Evolutionary conservation across 1,140 invertebrate genomes (phyloP), one percentile per base, ranked within the genome.

Genomic region (Apis cerana): DNA sequence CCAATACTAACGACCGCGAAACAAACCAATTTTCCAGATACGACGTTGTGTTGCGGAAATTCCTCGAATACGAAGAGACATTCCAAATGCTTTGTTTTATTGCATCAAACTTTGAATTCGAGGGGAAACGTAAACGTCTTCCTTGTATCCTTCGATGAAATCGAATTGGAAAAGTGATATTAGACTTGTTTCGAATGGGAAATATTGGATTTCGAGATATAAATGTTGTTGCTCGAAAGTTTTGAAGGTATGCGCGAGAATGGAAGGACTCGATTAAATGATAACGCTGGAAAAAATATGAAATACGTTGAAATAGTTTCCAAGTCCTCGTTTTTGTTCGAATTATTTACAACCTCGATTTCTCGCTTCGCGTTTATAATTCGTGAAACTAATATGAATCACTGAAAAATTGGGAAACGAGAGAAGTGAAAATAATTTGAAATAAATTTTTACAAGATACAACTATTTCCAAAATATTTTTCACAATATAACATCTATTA

Each of bases 1-100:
- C 79, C 79, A 80, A 80, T 80, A 65, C 70, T 65, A 74, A 74
- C 67, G 23, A 61, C 56, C 12, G 21, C 17, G 43, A 33, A 19
- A 71, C 48, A 64, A 33, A 80, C 33, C 59, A 72, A 80, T 74
- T 64, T 80, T 64, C 78, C 59, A 19, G 48, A 52, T 19, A 48
- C 23, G 33, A 50, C 54, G n/a, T 70, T 78, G 27, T 15, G 23
- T 9, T 12, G 13, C 1, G 52, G 27, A 56, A 74, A 62, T 61
- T 52, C 23, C 9, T 11, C 12, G 70, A 48, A 75, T 27, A 1
- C 19, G 19, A 72, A 23, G 54, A n/a, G 15, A 48, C 69, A n/a
- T 69, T 69, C 23, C 54, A 12, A 27, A 13, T 4, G 8, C 27
- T 50, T 13, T 11, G 21, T 75, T 75, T 61, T 61, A 75, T 61